Evolutionary conservation across 2,797 vertebrate genomes (phyloP).

Genomic region (Kryptopterus vitreolus): DNA sequence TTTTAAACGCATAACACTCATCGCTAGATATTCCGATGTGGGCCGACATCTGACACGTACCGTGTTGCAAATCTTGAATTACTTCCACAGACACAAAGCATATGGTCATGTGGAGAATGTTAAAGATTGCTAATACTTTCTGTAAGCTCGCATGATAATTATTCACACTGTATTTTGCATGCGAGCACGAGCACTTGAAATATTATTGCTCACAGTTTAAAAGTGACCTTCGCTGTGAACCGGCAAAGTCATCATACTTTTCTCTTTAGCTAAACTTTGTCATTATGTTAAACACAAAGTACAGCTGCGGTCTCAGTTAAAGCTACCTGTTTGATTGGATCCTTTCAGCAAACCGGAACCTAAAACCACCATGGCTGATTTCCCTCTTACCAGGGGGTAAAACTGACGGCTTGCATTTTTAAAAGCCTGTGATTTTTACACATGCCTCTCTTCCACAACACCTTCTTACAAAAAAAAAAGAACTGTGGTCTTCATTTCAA

Average conservation of each 20-base stretch:
- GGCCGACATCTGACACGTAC: slow-evolving; percentile 29
- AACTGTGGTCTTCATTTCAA: slow-evolving; percentile 63
- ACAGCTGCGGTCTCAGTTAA: slow-evolving; percentile 29
- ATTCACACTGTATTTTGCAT: background rate
- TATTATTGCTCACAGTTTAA: background rate
- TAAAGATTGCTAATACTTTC: background rate
- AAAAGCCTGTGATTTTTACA: slow-evolving; percentile 60
- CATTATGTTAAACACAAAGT: slow-evolving; percentile 5
- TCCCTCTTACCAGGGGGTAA: slow-evolving; percentile 26
- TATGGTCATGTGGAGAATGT: slow-evolving; percentile 8
- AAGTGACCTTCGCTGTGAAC: background rate
- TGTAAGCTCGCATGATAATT: background rate
- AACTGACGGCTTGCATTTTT: slow-evolving; percentile 48
- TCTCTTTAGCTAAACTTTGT: slow-evolving; percentile 18
- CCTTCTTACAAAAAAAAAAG: slow-evolving; percentile 64
- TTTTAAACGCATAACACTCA: slow-evolving; percentile 30
- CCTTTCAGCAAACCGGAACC: slow-evolving; percentile 13
- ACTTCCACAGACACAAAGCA: slow-evolving; percentile 33
- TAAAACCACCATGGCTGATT: slow-evolving; percentile 21
- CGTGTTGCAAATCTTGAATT: slow-evolving; percentile 23
- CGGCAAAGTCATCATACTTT: background rate
- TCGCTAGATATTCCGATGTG: slow-evolving; percentile 29
- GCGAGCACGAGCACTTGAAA: background rate
- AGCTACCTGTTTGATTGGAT: slow-evolving; percentile 12
- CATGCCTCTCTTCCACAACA: slow-evolving; percentile 57